Conservation (phyloP, 2,113 vertebrate species). For the Cyanocitta stelleri region DNA sequence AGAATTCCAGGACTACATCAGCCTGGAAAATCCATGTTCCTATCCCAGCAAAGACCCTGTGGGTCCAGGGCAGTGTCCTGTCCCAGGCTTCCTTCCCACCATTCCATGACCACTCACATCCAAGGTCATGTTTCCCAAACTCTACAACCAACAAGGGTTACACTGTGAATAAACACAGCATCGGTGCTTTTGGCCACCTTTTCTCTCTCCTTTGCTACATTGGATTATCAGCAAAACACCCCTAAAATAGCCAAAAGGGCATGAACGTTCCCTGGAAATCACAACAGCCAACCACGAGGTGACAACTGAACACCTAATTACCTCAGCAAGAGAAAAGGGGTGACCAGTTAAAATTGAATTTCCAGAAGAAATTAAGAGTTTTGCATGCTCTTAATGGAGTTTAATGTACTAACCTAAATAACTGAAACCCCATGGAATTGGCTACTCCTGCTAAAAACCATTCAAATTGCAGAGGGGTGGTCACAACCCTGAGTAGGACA, state of each 20-base stretch:
- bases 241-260: neutral
- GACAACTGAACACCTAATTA: neutral
- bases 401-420: neutral
- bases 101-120: rapidly evolving
- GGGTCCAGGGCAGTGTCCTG: neutral
- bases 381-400: neutral
- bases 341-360: neutral
- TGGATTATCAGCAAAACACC: neutral
- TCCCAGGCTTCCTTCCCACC: neutral
- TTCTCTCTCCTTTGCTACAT: neutral
- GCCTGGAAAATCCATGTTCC: neutral
- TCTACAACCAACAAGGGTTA: neutral
- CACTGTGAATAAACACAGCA: neutral
- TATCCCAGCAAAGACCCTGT: neutral
- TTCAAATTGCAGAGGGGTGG: neutral
- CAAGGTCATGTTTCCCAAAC: neutral
- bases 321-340: neutral
- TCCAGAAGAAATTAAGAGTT: neutral
- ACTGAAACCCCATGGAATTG: neutral
- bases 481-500: neutral
- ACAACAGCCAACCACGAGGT: neutral
- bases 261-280: neutral
- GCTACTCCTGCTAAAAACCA: neutral
- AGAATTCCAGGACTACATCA: neutral
- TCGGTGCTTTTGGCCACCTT: neutral